phyloP scores from a whole-genome alignment of 1,140 invertebrate species.

The Diachasma alloeum region DNA sequence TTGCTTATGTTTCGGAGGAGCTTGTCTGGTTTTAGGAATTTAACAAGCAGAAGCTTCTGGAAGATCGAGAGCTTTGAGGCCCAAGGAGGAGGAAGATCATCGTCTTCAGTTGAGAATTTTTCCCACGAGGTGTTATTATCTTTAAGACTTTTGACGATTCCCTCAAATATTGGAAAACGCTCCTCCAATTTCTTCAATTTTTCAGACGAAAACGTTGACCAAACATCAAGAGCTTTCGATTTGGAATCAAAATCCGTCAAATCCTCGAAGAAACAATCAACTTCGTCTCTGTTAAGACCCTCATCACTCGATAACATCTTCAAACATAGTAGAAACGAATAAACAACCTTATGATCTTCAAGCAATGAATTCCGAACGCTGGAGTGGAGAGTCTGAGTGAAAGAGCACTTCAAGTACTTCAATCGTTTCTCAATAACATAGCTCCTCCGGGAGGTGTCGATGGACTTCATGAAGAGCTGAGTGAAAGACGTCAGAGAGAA shows the following conservation, averaged over 20 bases:
- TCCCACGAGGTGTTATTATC: constrained; percentile 72
- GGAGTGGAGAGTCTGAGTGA: constrained; percentile 72
- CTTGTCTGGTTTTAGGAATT: constrained; percentile 86
- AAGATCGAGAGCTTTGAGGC: constrained; percentile 73
- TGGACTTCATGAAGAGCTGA: constrained; percentile 71
- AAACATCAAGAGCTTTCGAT: constrained; percentile 32
- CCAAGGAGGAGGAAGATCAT: constrained; percentile 71
- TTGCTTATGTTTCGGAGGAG: constrained; percentile 61
- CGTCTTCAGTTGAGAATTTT: constrained; percentile 76
- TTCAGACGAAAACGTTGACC: background rate
- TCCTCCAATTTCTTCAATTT: background rate
- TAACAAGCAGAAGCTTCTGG: constrained; percentile 82
- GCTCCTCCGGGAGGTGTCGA: constrained; percentile 71
- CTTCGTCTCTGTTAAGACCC: constrained; percentile 68
- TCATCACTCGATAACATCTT: constrained; percentile 57
- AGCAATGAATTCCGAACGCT: constrained; percentile 75
- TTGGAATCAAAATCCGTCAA: constrained; percentile 42
- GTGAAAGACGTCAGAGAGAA: constrained; percentile 75
- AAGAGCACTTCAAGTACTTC: constrained; percentile 67
- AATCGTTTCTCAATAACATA: constrained; percentile 66
- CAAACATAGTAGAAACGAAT: constrained; percentile 73
- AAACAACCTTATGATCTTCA: constrained; percentile 76
- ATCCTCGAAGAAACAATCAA: constrained; percentile 69
- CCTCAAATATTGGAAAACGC: background rate
- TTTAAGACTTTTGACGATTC: background rate